phyloP scores from a whole-genome alignment of 2,888 invertebrate species.

The Ptychoptera contaminata region DNA sequence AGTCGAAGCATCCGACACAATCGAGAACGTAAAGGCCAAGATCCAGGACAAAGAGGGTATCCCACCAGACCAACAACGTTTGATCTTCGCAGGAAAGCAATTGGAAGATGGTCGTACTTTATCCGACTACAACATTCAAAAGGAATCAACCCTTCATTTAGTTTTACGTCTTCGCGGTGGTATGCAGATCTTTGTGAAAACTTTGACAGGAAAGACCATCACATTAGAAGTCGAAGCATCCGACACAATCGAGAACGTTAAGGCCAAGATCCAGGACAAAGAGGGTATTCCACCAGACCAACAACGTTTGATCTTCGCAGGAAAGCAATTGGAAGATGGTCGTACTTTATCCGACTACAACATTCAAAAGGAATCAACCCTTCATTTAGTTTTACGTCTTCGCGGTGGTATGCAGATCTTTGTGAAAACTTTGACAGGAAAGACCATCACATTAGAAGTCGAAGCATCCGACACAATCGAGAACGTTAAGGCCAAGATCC shows the following conservation, averaged over 20 bases:
- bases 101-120: conserved; percentile 86
- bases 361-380: conserved; percentile 86
- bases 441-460: conserved; percentile 84
- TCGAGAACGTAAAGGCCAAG: conserved; percentile 89
- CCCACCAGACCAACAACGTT: conserved; percentile 77
- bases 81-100: conserved; percentile 89
- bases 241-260: conserved; percentile 91
- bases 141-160: conserved; percentile 88
- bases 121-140: conserved; percentile 87
- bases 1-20: conserved; percentile 83
- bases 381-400: conserved; percentile 75
- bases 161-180: conserved; percentile 87
- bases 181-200: conserved; percentile 97
- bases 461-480: conserved; percentile 88
- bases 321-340: conserved; percentile 91
- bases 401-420: conserved; percentile 98
- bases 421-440: conserved; percentile 86
- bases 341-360: conserved; percentile 87
- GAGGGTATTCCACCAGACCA: conserved; percentile 79
- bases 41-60: conserved; percentile 87
- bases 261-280: conserved; percentile 82
- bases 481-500: conserved; percentile 88
- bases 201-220: conserved; percentile 88
- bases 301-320: conserved; percentile 84
- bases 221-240: conserved; percentile 86